phyloP scores from a whole-genome alignment of 2,888 invertebrate species.

The Nomada ferruginata region DNA sequence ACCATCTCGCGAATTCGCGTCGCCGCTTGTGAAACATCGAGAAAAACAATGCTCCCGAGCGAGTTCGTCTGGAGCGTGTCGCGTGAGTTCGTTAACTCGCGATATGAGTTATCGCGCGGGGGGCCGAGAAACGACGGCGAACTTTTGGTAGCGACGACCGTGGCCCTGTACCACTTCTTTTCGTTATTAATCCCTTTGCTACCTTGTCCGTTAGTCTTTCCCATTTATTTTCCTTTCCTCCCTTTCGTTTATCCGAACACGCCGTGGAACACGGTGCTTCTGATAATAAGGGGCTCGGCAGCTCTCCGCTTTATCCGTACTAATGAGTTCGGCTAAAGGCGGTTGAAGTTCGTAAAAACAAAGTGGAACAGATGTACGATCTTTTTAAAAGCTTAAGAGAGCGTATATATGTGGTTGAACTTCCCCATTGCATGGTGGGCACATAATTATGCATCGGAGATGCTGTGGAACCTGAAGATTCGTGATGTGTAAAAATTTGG shows the following conservation, averaged over 20 bases:
- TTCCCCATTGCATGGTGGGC: too few species aligned
- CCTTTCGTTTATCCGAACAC: not conserved
- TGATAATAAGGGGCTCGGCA: too few species aligned
- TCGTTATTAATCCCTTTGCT: not conserved
- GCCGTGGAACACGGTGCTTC: not conserved
- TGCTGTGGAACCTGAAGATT: too few species aligned
- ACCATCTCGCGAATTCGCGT: conserved; percentile 45
- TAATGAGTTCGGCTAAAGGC: too few species aligned
- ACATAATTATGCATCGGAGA: too few species aligned
- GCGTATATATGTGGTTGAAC: too few species aligned
- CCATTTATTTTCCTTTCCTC: not conserved
- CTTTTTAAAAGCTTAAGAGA: too few species aligned
- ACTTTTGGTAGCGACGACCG: not conserved
- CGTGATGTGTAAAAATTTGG: too few species aligned
- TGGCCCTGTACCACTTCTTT: conserved; percentile 18
- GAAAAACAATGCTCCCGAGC: conserved; percentile 37
- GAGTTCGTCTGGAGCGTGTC: conserved; percentile 29
- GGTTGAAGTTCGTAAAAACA: too few species aligned
- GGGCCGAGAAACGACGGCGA: not conserved
- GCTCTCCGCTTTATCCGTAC: too few species aligned
- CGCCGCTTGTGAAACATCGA: conserved; percentile 35
- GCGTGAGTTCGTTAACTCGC: conserved; percentile 40
- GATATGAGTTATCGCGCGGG: conserved; percentile 20
- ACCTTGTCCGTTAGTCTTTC: not conserved
- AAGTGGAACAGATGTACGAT: too few species aligned